Base-by-base conservation (phyloP, 2,113 vertebrate genomes). In the Neolamprologus sp. region DNA sequence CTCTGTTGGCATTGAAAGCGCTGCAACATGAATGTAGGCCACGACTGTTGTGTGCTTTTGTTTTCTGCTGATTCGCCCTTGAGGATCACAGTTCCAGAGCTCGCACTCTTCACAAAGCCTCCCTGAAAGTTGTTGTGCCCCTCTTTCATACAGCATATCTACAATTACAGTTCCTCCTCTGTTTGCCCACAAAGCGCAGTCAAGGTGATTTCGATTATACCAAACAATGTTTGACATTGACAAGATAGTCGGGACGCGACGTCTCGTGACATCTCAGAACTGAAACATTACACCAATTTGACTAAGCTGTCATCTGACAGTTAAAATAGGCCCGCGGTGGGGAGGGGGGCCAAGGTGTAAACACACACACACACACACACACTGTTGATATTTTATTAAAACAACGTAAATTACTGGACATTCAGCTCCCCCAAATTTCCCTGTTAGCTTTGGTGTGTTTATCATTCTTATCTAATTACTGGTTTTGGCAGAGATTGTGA, bases 1-100 rank as follows among this genome's bases (percentile, higher is more conserved):
- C 94, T 95, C 94, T 93, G 93, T 94, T 95, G 94, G 94, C 90
- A 92, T 95, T 95, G 96, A 95, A 94, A 95, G 92, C 94, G 90
- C 93, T 93, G 91, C 91, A 89, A 92, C 93, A 93, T 85, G 93
- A 95, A 96, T 95, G 94, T 95, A 95, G 94, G 95, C 94, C 94
- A 94, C 91, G 88, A 93, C 95, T 94, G 93, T 93, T 93, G 92
- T 93, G 90, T 88, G 94, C 92, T 93, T 94, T 93, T 93, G 88
- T 96, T 96, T 94, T 90, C 90, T 26, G 89, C 93, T 91, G 91
- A 91, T 94, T 95, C 90, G 95, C 95, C 96, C 96, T 96, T 96
- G 96, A 96, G 95, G 95, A 95, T 95, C 92, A 89, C 94, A 90
- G 93, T 94, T 95, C 88, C 91, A 80, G 81, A 89, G 94, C 93